phyloP scores from a whole-genome alignment of 2,797 vertebrate genomes.

The Macrochelys suwanniensis region DNA sequence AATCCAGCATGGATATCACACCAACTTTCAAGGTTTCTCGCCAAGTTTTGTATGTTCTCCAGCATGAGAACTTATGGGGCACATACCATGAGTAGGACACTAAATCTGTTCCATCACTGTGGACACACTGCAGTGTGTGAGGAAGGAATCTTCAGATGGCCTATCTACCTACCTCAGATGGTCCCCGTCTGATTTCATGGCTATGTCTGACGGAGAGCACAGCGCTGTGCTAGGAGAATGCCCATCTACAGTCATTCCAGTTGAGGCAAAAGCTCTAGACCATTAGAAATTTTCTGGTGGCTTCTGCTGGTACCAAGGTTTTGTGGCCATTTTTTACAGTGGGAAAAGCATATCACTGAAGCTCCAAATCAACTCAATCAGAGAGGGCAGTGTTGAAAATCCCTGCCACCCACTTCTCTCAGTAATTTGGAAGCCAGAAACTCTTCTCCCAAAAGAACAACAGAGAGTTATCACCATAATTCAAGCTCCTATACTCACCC shows the following conservation, averaged over 20 bases:
- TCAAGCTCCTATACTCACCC: background rate
- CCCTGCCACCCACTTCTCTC: background rate
- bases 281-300: background rate
- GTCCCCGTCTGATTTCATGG: background rate
- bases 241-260: background rate
- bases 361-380: constrained; percentile 7
- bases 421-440: background rate
- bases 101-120: constrained; percentile 45
- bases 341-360: background rate
- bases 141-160: background rate
- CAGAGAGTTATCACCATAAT: background rate
- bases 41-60: constrained; percentile 67
- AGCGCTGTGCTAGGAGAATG: background rate
- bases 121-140: rapidly evolving
- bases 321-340: background rate
- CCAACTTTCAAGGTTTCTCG: constrained; percentile 61
- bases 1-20: background rate
- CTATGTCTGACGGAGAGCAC: background rate
- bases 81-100: constrained; percentile 50
- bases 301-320: background rate
- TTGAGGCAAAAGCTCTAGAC: background rate
- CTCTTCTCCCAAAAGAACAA: background rate
- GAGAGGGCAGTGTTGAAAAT: background rate
- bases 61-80: constrained; percentile 45
- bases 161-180: background rate